Base-by-base conservation (phyloP, 2,888 invertebrate species). In the Eulithis prunata region DNA sequence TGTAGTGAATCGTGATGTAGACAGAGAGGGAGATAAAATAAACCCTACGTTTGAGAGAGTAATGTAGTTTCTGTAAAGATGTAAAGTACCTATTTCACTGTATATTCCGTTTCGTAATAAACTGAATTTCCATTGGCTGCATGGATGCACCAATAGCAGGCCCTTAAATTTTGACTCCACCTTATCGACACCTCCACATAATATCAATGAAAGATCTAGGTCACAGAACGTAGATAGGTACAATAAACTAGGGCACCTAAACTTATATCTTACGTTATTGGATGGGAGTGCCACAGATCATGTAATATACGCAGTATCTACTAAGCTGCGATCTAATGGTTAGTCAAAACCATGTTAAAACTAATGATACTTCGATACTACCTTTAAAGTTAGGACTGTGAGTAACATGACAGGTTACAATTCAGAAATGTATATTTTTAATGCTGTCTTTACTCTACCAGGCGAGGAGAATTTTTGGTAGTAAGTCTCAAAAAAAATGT, bases 101-200 rank as follows among this genome's bases (percentile, higher is more conserved):
- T 21, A 8, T 47, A 21, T 47, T 47, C 14, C 8, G 47, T 7
- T 14, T 3, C 8, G 3, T 7, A 47, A 14, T 47, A 47, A 32
- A 53, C 52, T 8, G 14, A 38, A 53, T 12, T 58, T 21, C 63
- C 12, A 64, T 64, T 64, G 64, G 59, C 54, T 49, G 54, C 5
- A 28, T n/a, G 7, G 38, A 6, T 53, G 55, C n/a, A 49, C 58
- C 55, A 64, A 55, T 64, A 43, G 58, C 55, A 55, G 28, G 10
- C 12, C 38, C 21, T 21, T 21, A 5, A 4, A 45, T 14, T 21
- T 43, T 43, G 49, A 64, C 64, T 64, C 64, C 58, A 59, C 64
- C 64, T 64, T 45, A 11, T 41, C 28, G 47, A 21, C 12, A 55
- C 12, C 10, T 62, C 12, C 14, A 43, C 52, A 45, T n/a, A n/a